Evolutionary conservation across 2,888 invertebrate genomes (phyloP), one percentile per base, ranked within the genome.

Genomic region (Caenorhabditis macrosperma): DNA sequence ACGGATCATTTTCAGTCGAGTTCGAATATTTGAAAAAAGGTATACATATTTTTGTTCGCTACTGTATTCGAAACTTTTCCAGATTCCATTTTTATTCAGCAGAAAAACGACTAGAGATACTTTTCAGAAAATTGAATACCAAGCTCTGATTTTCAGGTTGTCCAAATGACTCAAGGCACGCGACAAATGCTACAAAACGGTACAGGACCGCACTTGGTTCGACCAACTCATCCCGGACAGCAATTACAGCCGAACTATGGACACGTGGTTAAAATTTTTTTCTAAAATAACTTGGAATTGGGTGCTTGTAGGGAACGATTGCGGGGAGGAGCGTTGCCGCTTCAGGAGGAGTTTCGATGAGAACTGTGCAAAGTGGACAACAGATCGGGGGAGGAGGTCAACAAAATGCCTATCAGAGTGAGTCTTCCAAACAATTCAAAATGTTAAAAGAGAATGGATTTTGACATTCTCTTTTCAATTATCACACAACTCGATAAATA

Each of bases 251-350:
- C 30, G 3, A 74, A 57, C 41, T 74, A 64, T 50, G 64, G 48
- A n/a, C 72, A 72, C 9, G 63, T 35, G 41, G 72, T 72, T 12
- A 22, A 20, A n/a, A n/a, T n/a, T n/a, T 17, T n/a, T 48, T 48
- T 48, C 17, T 17, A 48, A 48, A 48, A 20, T 20, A n/a, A n/a
- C 44, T 44, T n/a, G 12, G 44, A 44, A 44, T n/a, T n/a, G n/a
- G n/a, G n/a, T n/a, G n/a, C 3, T 38, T 71, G 1, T 38, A 72
- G 71, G 64, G 64, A 6, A 74, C 74, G n/a, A 74, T 74, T 10
- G 74, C 74, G 1, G 64, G 74, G 10, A 30, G 74, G 28, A 72
- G 63, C 48, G 74, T 26, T 0, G 71, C 52, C 6, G 61, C 35
- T 17, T 15, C 17, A 2, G 59, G 35, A 5, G 52, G 60, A 15